A percentile compares a stretch with the other conserved stretches of the same genome.
Evolutionary conservation across 2,113 vertebrate genomes (phyloP).

Genomic region (Addax nasomaculatus): DNA sequence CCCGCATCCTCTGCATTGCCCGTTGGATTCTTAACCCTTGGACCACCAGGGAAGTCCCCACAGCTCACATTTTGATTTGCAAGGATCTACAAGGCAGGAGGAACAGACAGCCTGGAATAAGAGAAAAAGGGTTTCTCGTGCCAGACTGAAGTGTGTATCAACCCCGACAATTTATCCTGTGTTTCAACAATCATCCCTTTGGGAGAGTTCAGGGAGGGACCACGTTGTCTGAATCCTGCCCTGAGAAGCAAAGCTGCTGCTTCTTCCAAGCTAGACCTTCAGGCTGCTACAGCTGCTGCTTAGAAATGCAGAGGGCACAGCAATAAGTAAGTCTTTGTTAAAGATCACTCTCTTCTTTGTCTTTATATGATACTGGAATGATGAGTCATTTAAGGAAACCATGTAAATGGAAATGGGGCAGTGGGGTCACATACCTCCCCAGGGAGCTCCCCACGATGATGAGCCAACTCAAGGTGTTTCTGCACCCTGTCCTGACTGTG

Average conservation of each 20-base stretch:
- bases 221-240: neutral
- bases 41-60: neutral
- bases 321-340: neutral
- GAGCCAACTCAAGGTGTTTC: accelerated
- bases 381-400: neutral
- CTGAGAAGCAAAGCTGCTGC: neutral
- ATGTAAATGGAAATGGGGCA: neutral
- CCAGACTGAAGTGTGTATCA: neutral
- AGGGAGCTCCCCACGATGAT: neutral
- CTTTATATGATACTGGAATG: neutral
- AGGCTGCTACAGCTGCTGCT: neutral
- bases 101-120: neutral
- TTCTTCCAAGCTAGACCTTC: neutral
- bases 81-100: neutral
- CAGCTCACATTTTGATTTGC: neutral
- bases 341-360: slow-evolving; percentile 4
- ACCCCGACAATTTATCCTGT: neutral
- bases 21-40: neutral
- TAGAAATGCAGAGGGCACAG: neutral
- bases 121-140: neutral
- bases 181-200: neutral
- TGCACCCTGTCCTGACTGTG: neutral
- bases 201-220: neutral
- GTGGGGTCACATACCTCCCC: neutral
- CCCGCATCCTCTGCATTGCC: neutral